Percentiles rank a stretch among this genome's conserved stretches.
These are phyloP conservation scores for Tragelaphus buxtoni DNA, from an alignment of 2,113 vertebrate genomes.

Conservation along the genomic window DNA sequence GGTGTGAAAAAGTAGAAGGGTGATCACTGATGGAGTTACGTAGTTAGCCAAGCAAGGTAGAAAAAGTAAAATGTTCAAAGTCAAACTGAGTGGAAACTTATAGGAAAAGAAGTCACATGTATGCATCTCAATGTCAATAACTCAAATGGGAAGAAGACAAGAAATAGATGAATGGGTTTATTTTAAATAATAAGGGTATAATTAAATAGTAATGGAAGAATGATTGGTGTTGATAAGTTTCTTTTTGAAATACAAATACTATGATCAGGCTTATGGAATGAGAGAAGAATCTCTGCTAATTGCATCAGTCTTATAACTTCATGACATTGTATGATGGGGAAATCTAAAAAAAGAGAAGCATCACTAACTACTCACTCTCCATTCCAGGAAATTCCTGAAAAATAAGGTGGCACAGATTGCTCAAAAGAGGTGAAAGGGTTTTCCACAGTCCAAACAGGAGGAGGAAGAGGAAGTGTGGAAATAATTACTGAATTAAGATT, in stretches of 20 bases:
- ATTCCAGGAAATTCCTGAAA: neutral
- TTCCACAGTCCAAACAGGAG: neutral
- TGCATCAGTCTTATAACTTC: neutral
- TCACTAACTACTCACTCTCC: neutral
- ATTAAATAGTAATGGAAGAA: neutral
- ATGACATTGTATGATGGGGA: neutral
- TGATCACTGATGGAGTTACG: neutral
- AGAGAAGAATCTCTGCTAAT: neutral
- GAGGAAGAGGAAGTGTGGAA: neutral
- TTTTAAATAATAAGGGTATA: neutral
- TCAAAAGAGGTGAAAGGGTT: slow-evolving; percentile 26
- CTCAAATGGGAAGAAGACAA: neutral
- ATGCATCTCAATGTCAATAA: neutral
- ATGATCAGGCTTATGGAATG: neutral
- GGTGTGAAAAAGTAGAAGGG: neutral
- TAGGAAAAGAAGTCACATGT: neutral
- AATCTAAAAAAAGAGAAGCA: neutral
- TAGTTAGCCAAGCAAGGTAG: neutral
- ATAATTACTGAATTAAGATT: slow-evolving; percentile 21
- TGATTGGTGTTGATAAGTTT: neutral
- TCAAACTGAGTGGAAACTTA: neutral
- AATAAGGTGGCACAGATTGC: neutral
- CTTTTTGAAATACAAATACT: slow-evolving; percentile 23
- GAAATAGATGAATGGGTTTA: neutral
- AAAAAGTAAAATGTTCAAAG: neutral